Evolutionary conservation across 1,140 invertebrate genomes (phyloP).

Genomic region (Drosophila sturtevanti): DNA sequence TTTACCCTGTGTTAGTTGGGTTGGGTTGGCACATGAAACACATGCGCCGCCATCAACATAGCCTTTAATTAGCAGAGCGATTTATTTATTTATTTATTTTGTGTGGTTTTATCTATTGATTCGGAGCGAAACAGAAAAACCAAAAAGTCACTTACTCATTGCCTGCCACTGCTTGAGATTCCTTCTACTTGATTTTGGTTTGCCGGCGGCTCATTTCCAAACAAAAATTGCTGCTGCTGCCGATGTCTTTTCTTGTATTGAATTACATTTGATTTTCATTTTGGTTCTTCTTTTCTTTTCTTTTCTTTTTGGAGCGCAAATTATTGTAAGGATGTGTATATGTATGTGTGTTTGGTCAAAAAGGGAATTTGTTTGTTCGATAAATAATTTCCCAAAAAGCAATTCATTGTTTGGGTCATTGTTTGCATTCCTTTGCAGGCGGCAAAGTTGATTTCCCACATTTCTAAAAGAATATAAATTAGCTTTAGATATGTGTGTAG

Average conservation of each 20-base stretch:
- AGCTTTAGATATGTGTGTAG: conserved; percentile 20
- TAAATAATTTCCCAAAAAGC: conserved; percentile 48
- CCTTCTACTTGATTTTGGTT: conserved; percentile 6
- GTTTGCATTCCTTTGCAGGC: conserved; percentile 21
- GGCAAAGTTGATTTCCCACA: conserved; percentile 21
- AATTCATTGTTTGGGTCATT: conserved; percentile 34
- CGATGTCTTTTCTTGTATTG: conserved; percentile 43
- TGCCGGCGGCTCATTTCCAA: background rate
- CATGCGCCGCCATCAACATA: conserved; percentile 34
- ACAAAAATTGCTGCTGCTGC: background rate
- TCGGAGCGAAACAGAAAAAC: background rate
- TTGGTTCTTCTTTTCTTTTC: background rate
- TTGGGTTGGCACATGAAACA: background rate
- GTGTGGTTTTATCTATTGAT: conserved; percentile 52
- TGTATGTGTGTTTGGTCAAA: background rate
- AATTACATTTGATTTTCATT: conserved; percentile 58
- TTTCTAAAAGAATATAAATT: conserved; percentile 51
- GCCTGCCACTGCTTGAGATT: conserved; percentile 32
- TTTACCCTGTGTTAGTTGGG: background rate
- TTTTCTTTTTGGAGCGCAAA: conserved; percentile 29
- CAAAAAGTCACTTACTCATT: conserved; percentile 61
- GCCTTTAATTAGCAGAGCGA: conserved; percentile 78
- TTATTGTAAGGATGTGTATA: conserved; percentile 23
- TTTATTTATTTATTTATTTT: conserved; percentile 77
- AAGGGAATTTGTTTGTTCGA: conserved; percentile 41